Evolutionary conservation across 2,113 vertebrate genomes (phyloP).

Genomic region (Pagrus major): DNA sequence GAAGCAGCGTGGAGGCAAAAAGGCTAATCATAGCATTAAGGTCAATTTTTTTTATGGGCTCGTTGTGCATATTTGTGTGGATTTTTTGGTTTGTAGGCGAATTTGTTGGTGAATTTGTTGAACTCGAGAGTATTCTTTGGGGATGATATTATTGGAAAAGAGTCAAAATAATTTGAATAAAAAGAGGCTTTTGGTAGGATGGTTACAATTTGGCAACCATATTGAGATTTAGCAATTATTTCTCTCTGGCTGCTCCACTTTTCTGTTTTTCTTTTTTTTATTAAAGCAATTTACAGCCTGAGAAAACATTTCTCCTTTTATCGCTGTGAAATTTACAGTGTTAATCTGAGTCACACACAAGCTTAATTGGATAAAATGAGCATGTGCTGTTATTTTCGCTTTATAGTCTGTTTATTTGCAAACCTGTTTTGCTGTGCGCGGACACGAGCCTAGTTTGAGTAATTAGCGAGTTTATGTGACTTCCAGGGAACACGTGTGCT

Average conservation of each 20-base stretch:
- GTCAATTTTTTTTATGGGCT: constrained; percentile 45
- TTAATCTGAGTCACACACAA: constrained; percentile 57
- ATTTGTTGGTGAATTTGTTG: constrained; percentile 27
- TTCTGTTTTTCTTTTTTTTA: background rate
- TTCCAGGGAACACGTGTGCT: constrained; percentile 41
- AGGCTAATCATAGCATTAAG: constrained; percentile 47
- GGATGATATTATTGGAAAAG: constrained; percentile 36
- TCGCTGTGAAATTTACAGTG: constrained; percentile 50
- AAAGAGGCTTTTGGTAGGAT: constrained; percentile 23
- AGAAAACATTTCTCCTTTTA: constrained; percentile 53
- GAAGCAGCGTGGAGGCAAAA: constrained; percentile 30
- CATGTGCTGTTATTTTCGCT: constrained; percentile 59
- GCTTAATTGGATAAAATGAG: constrained; percentile 61
- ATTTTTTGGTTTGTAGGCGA: constrained; percentile 32
- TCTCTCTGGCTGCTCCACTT: background rate
- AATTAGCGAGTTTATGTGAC: constrained; percentile 69
- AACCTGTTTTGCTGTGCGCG: constrained; percentile 15
- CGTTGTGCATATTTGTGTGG: constrained; percentile 43
- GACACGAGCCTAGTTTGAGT: constrained; percentile 54
- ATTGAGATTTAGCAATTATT: constrained; percentile 48
- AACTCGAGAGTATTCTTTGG: constrained; percentile 27
- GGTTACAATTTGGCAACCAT: constrained; percentile 23
- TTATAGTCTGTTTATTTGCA: constrained; percentile 60
- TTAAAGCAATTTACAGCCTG: constrained; percentile 48
- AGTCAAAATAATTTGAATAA: constrained; percentile 45